Evolutionary conservation across 2,797 vertebrate species (phyloP).

Genomic region (Sebastes iracundus): DNA sequence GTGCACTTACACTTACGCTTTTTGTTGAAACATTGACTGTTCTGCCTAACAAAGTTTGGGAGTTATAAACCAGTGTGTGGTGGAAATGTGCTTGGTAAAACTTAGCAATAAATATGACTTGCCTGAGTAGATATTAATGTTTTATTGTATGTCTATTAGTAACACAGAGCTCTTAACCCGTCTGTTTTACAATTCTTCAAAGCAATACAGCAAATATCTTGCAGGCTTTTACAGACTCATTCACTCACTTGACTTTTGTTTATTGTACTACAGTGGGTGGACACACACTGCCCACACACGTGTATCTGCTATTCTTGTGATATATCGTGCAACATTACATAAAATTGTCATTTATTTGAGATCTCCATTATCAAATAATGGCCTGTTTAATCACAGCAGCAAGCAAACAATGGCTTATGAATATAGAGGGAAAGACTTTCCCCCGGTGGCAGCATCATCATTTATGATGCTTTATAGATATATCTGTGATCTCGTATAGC

Average conservation of each 20-base stretch:
- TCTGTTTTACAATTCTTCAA: neutral
- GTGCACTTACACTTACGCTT: neutral
- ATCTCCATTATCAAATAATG: constrained; percentile 36
- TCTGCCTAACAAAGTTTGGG: neutral
- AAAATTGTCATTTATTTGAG: constrained; percentile 26
- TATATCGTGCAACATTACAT: neutral
- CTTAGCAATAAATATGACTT: neutral
- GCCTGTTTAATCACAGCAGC: constrained; percentile 36
- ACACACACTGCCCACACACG: neutral
- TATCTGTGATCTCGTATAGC: constrained; percentile 43
- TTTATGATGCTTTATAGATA: constrained; percentile 60
- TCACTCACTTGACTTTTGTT: neutral
- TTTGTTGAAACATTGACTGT: neutral
- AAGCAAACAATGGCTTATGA: constrained; percentile 31
- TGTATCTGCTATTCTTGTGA: neutral
- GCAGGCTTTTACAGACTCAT: neutral
- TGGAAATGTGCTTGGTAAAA: neutral
- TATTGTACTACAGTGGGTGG: neutral
- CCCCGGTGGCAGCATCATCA: constrained; percentile 26
- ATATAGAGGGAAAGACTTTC: constrained; percentile 27
- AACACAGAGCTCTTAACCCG: neutral
- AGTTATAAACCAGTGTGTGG: neutral
- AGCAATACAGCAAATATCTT: neutral
- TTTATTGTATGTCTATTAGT: neutral
- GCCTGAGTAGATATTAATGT: neutral